Evolutionary conservation across 2,888 invertebrate species (phyloP).

Genomic region (Spilosoma lubricipeda): DNA sequence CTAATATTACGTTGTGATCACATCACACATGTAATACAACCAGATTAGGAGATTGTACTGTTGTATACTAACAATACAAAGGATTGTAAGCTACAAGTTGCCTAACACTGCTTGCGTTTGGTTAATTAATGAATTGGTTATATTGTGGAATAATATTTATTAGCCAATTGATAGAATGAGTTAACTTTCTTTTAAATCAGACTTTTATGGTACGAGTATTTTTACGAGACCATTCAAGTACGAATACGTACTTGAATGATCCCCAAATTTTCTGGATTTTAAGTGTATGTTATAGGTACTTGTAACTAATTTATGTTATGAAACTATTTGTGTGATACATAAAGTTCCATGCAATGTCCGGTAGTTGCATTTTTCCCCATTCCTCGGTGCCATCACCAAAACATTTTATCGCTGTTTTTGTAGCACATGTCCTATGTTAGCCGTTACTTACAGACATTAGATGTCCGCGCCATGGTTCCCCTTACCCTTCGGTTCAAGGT

Average conservation of each 20-base stretch:
- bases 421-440: constrained; percentile 31
- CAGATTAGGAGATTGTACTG: constrained; percentile 25
- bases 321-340: constrained; percentile 7
- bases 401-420: constrained; percentile 36
- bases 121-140: no score
- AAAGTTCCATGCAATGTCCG: constrained; percentile 5
- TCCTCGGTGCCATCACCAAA: constrained; percentile 20
- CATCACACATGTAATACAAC: constrained; percentile 26
- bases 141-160: background rate
- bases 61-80: constrained; percentile 11
- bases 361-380: constrained; percentile 26
- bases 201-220: background rate
- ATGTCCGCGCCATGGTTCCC: constrained; percentile 38
- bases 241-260: background rate
- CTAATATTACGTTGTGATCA: constrained; percentile 35
- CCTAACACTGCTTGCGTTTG: constrained; percentile 1
- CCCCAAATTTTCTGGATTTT: background rate
- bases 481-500: constrained; percentile 51
- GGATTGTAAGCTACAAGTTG: constrained; percentile 2
- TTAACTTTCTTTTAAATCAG: background rate
- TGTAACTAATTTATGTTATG: background rate
- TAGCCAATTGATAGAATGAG: background rate
- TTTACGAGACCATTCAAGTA: no score
- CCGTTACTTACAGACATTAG: constrained; percentile 44
- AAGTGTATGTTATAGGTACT: background rate